These are phyloP conservation scores for Aphis craccivora DNA, from an alignment of 1,140 invertebrate genomes.

Conservation along the genomic window DNA sequence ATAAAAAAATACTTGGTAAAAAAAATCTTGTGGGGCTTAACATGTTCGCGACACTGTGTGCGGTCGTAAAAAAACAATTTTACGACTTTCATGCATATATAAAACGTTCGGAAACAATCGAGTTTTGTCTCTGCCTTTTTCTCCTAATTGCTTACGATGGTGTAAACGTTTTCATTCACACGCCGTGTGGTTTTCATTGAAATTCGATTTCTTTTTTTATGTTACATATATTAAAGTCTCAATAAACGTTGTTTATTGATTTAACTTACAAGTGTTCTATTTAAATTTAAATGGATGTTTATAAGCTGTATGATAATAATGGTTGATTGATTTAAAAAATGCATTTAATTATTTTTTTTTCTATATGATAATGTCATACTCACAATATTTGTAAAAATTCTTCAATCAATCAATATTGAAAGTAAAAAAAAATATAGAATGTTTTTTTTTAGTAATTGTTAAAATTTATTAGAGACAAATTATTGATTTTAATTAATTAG, in stretches of 20 bases:
- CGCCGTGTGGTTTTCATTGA: constrained; percentile 32
- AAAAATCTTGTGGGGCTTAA: constrained; percentile 35
- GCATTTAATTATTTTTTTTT: neutral
- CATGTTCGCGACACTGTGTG: constrained; percentile 42
- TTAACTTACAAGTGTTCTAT: neutral
- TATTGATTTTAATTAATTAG: neutral
- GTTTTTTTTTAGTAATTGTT: neutral
- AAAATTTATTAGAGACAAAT: neutral
- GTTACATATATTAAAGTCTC: constrained; percentile 10
- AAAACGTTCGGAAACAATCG: constrained; percentile 36
- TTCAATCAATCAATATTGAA: neutral
- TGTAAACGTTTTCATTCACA: constrained; percentile 49
- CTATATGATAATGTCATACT: neutral
- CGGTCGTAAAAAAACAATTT: constrained; percentile 51
- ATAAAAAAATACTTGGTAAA: neutral
- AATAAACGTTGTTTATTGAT: constrained; percentile 19
- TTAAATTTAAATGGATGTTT: neutral
- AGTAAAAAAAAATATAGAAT: neutral
- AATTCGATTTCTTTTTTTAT: constrained; percentile 28
- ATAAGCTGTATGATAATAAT: neutral
- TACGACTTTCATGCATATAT: constrained; percentile 31
- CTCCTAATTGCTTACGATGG: constrained; percentile 37
- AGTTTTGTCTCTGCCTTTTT: constrained; percentile 36
- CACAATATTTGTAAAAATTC: neutral
- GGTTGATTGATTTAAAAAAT: neutral